Base-by-base conservation (phyloP, 2,797 vertebrate species). In the Myotis pilosus region DNA sequence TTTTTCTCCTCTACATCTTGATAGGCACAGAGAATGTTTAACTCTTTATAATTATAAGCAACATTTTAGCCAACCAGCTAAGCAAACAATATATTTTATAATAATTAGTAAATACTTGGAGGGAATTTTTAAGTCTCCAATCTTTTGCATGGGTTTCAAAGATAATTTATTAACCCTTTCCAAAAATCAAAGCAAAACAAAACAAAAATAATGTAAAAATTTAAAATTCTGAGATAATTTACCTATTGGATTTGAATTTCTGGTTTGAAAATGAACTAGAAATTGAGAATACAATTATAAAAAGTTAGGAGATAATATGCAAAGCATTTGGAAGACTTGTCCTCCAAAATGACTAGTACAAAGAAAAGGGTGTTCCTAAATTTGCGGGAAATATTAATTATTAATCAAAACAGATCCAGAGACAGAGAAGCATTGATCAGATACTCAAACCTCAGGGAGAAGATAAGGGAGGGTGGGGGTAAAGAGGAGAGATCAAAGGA, bases 331-430 rank as follows among this genome's bases (percentile, higher is more conserved):
- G 66, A 96, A 60, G 93, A 96, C 75, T 84, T 86, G 30, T 84
- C 13, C 16, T 85, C 55, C 91, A 87, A 98, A 95, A 96, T 91
- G 87, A 95, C 33, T 97, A 84, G 89, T 83, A 81, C 66, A 95
- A 89, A 74, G 15, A 83, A 97, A 95, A 89, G 95, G 51, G 4
- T 69, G 96, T 82, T 95, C 23, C 62, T 87, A 96, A 87, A 89
- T 92, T 85, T 72, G 78, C 87, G 30, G 20, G 53, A 84, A 96
- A 96, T 89, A 51, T 83, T 92, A 91, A 96, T 93, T 87, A 96
- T 97, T 97, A 95, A 97, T 97, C 69, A 96, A 47, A 47, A 47
- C 47, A 47, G 47, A 47, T 47, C 47, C 47, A 47, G 47, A 47
- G 47, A 47, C 47, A 47, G 11, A 47, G 47, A 47, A 47, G 3